Conservation (phyloP, 2,797 vertebrate genomes). For the Echiichthys vipera region DNA sequence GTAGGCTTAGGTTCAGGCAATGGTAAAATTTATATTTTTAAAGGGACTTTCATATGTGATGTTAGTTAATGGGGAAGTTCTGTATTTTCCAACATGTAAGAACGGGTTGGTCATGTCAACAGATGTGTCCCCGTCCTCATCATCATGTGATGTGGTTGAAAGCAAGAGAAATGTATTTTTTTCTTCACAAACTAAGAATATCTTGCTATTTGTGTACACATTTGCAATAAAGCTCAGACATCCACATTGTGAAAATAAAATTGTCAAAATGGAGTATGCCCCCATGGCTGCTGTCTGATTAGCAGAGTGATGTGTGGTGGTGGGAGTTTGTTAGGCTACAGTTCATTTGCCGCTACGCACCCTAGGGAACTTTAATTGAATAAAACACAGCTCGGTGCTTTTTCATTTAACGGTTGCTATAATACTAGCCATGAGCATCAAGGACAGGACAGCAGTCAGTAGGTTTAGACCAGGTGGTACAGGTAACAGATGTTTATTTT, state of each 20-base stretch:
- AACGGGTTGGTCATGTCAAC: conserved; percentile 1
- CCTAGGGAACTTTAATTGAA: conserved; percentile 74
- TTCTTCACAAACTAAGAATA: not conserved
- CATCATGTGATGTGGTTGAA: not conserved
- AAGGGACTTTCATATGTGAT: no score
- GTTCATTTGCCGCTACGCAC: conserved; percentile 68
- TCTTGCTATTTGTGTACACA: conserved; percentile 4
- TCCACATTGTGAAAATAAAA: conserved; percentile 29
- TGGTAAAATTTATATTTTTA: no score
- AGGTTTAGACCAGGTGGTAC: not conserved
- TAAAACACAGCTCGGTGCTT: conserved; percentile 62
- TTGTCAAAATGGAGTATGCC: conserved; percentile 33
- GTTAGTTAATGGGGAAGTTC: no score
- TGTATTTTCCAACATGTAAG: no score
- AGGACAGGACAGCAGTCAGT: conserved; percentile 26
- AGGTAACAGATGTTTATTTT: conserved; percentile 1
- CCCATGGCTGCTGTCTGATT: conserved; percentile 72
- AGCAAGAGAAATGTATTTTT: not conserved
- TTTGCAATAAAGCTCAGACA: conserved; percentile 11
- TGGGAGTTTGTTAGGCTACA: conserved; percentile 76
- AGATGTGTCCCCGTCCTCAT: not conserved
- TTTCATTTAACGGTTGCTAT: conserved; percentile 57
- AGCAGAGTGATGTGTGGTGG: conserved; percentile 72
- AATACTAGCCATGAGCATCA: conserved; percentile 48
- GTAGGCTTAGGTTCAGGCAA: no score